phyloP scores from a whole-genome alignment of 2,113 vertebrate genomes.

The Tinamus guttatus region DNA sequence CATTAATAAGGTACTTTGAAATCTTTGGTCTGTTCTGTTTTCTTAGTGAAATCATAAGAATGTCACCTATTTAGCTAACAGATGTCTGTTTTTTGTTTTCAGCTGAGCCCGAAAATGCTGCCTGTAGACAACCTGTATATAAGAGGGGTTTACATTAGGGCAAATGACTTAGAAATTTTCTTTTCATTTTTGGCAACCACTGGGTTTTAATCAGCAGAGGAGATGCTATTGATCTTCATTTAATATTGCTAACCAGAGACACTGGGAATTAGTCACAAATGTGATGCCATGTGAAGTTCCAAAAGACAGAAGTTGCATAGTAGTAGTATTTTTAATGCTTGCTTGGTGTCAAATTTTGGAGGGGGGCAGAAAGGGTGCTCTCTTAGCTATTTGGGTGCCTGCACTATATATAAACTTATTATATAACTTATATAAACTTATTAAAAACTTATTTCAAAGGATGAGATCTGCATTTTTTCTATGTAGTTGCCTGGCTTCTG shows the following conservation, averaged over 20 bases:
- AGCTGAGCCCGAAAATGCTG: not conserved
- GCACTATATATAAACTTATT: not conserved
- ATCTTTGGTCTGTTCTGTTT: not conserved
- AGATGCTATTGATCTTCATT: not conserved
- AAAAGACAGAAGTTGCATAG: not conserved
- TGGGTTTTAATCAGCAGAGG: not conserved
- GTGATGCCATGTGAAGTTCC: not conserved
- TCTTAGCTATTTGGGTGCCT: not conserved
- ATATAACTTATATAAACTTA: too few species aligned
- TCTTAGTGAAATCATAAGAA: not conserved
- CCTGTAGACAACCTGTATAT: not conserved
- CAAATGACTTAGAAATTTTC: accelerated
- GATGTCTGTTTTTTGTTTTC: not conserved
- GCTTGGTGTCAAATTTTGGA: not conserved
- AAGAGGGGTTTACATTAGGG: not conserved
- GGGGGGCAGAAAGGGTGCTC: not conserved
- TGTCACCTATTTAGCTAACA: not conserved
- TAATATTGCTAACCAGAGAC: not conserved
- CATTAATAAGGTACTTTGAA: not conserved
- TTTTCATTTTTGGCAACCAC: not conserved
- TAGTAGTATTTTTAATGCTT: not conserved
- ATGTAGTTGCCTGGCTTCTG: not conserved
- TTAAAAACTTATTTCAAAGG: not conserved
- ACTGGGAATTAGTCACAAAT: not conserved
- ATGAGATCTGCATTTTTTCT: not conserved